phyloP scores from a whole-genome alignment of 2,113 vertebrate genomes.

The Macrotus californicus region DNA sequence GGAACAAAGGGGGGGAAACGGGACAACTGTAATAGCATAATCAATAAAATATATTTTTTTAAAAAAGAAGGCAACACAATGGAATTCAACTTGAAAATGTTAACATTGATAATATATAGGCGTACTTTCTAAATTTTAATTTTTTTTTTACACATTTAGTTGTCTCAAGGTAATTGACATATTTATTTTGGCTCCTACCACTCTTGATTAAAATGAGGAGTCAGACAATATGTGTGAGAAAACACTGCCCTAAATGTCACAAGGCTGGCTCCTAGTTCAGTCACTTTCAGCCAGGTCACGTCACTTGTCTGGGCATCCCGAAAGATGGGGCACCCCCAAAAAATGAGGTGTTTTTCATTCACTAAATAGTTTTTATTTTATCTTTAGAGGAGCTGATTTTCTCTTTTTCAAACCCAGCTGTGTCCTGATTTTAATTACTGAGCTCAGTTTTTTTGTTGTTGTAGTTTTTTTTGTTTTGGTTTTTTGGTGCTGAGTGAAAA shows the following conservation, averaged over 20 bases:
- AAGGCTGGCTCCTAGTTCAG: not conserved
- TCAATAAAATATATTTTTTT: too few relatives aligned
- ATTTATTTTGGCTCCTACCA: not conserved
- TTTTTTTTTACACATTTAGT: not conserved
- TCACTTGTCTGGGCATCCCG: not conserved
- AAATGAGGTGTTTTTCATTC: not conserved
- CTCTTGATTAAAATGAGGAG: not conserved
- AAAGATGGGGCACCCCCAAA: not conserved
- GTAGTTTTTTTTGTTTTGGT: too few relatives aligned
- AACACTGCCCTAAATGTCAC: not conserved
- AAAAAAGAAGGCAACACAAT: not conserved
- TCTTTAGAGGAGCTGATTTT: not conserved
- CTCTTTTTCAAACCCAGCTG: not conserved
- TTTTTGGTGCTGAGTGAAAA: slow-evolving; percentile 6
- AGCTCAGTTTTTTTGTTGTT: not conserved
- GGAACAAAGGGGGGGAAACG: too few relatives aligned
- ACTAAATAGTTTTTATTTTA: not conserved
- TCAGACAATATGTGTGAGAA: not conserved
- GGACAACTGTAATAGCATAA: too few relatives aligned
- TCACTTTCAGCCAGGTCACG: not conserved
- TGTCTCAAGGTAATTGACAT: not conserved
- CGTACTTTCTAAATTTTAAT: not conserved
- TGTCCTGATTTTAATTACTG: slow-evolving; percentile 28
- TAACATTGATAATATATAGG: not conserved
- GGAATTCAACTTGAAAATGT: not conserved